phyloP scores from a whole-genome alignment of 2,888 invertebrate species.

The Arctia plantaginis region DNA sequence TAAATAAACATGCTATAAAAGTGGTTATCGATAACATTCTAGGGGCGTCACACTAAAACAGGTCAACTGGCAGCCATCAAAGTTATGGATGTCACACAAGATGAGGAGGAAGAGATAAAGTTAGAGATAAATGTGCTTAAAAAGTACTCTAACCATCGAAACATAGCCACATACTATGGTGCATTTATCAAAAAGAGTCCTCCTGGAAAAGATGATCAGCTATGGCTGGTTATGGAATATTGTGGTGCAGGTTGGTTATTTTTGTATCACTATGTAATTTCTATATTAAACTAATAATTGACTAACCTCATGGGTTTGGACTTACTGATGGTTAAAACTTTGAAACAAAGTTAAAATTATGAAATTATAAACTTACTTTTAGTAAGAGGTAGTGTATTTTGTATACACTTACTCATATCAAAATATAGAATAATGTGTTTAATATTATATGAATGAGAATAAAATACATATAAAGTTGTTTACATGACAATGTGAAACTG shows the following conservation, averaged over 20 bases:
- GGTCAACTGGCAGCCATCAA: slow-evolving; percentile 99
- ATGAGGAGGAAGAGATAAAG: slow-evolving; percentile 99
- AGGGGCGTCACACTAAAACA: slow-evolving; percentile 99
- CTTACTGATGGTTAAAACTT: no score
- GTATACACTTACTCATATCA: no score
- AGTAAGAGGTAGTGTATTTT: no score
- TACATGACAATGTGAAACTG: neutral
- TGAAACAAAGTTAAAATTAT: no score
- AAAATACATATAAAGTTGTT: neutral
- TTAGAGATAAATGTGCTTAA: slow-evolving; percentile 99
- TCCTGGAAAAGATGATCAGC: slow-evolving; percentile 99
- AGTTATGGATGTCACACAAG: slow-evolving; percentile 99
- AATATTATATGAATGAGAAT: neutral
- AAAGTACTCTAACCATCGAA: slow-evolving; percentile 99
- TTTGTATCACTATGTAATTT: slow-evolving; percentile 8
- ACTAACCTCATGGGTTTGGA: no score
- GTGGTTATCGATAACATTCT: slow-evolving; percentile 42
- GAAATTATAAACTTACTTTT: no score
- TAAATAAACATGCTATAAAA: neutral
- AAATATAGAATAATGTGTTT: no score
- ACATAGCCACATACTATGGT: slow-evolving; percentile 99
- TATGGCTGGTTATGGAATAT: slow-evolving; percentile 99
- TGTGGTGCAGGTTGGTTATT: slow-evolving; percentile 94
- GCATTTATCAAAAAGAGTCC: slow-evolving; percentile 99
- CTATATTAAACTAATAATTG: neutral